Base-by-base conservation (phyloP, 2,888 invertebrate species). In the Chrysolina haemoptera region DNA sequence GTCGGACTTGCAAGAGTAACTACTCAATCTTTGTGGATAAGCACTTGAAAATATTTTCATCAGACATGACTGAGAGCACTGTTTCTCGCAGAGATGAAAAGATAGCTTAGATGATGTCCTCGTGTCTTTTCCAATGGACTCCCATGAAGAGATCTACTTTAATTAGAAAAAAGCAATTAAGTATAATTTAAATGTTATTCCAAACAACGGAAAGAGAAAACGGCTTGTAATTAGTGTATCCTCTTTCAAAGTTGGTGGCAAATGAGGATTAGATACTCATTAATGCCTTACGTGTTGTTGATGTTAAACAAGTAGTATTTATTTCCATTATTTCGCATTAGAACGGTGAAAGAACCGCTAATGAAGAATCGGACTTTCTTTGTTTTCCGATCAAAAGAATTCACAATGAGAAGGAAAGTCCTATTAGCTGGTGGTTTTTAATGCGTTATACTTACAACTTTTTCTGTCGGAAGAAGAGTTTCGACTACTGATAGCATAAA, bases 241-340 rank as follows among this genome's bases (percentile, higher is more conserved):
- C 35, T 27, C 27, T 59, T 9, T 59, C 35, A 10, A 59, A 0
- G 14, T 18, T 43, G 5, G 18, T 11, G 18, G 53, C 18, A 20
- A 59, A 59, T 59, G n/a, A 27, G 27, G 14, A 59, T 8, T n/a
- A n/a, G n/a, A n/a, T 27, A 59, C 35, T 27, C 59, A 59, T 59
- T 59, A 35, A 14, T 14, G 59, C n/a, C 14, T 27, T 50, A 50
- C n/a, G 14, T 35, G 27, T 16, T 59, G 22, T 8, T 59, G 27
- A 59, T 22, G 11, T n/a, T 59, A 59, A 27, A 27, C 59, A 59
- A 16, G 35, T 59, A n/a, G 27, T 0, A 5, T 22, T n/a, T 27
- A 16, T 35, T 16, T 18, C 18, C 50, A 16, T 50, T 10, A 46
- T 50, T 50, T 18, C 18, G 18, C 9, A 16, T 50, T 50, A 16